Evolutionary conservation across 2,113 vertebrate genomes (phyloP).

Genomic region (Trachemys scripta): DNA sequence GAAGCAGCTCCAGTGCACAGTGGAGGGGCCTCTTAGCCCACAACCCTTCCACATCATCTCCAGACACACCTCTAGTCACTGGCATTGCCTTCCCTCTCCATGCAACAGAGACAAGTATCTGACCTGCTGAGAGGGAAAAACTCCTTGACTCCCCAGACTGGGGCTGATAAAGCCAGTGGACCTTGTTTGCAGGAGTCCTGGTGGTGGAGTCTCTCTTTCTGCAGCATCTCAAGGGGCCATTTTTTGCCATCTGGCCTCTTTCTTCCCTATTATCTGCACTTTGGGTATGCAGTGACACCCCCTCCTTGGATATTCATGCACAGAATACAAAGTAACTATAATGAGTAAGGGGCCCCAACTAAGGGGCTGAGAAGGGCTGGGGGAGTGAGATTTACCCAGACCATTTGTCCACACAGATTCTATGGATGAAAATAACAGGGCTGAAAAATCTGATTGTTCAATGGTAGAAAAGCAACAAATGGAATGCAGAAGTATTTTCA

Average conservation of each 20-base stretch:
- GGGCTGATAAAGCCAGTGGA: not conserved
- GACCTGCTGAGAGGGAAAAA: not conserved
- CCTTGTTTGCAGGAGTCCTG: not conserved
- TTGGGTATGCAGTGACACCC: not conserved
- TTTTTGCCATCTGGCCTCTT: not conserved
- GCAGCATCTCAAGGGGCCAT: not conserved
- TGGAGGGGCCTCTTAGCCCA: rapidly evolving
- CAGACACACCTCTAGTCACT: not conserved
- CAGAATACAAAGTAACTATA: not conserved
- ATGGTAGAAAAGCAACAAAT: not conserved
- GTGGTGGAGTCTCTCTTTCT: not conserved
- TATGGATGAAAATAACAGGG: not conserved
- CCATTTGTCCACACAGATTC: rapidly evolving
- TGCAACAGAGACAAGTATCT: not conserved
- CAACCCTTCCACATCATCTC: not conserved
- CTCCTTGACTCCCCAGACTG: not conserved
- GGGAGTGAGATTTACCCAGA: not conserved
- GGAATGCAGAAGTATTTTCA: not conserved
- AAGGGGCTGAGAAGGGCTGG: not conserved
- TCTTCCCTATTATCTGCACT: not conserved
- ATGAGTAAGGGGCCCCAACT: not conserved
- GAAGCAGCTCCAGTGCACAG: not conserved
- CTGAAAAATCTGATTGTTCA: constrained; percentile 16
- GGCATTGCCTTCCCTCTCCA: not conserved
- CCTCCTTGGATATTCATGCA: not conserved